phyloP scores from a whole-genome alignment of 64 coral and sea anemone species.

The Stylophora pistillata region DNA sequence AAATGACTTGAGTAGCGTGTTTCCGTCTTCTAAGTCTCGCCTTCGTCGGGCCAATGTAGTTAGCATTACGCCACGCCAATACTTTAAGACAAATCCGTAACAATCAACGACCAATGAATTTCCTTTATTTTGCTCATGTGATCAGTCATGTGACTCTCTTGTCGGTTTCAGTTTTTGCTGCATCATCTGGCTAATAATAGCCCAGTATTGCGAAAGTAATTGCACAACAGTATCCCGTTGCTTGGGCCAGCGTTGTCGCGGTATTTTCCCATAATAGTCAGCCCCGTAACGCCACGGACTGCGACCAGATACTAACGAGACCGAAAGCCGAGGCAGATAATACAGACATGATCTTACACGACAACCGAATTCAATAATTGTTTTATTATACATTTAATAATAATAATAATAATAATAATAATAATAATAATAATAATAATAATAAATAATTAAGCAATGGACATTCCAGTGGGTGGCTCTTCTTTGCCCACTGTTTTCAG shows the following conservation, averaged over 20 bases:
- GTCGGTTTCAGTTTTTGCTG: neutral
- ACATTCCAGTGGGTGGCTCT: too few species aligned
- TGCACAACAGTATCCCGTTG: neutral
- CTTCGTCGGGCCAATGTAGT: conserved; percentile 1
- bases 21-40: neutral
- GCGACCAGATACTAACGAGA: too few species aligned
- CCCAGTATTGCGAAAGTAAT: neutral
- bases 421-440: too few species aligned
- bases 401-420: too few species aligned
- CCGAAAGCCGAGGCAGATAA: too few species aligned
- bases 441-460: too few species aligned
- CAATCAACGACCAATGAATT: neutral
- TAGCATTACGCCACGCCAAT: neutral
- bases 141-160: neutral
- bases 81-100: neutral
- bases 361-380: too few species aligned
- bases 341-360: too few species aligned
- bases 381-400: too few species aligned
- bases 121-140: neutral
- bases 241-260: neutral
- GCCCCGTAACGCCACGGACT: too few species aligned
- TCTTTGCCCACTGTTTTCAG: too few species aligned
- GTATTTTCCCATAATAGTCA: neutral
- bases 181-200: conserved; percentile 31
- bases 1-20: neutral